These are phyloP conservation scores for Acrobasis consociella DNA, from an alignment of 2,888 invertebrate species.

Conservation along the genomic window DNA sequence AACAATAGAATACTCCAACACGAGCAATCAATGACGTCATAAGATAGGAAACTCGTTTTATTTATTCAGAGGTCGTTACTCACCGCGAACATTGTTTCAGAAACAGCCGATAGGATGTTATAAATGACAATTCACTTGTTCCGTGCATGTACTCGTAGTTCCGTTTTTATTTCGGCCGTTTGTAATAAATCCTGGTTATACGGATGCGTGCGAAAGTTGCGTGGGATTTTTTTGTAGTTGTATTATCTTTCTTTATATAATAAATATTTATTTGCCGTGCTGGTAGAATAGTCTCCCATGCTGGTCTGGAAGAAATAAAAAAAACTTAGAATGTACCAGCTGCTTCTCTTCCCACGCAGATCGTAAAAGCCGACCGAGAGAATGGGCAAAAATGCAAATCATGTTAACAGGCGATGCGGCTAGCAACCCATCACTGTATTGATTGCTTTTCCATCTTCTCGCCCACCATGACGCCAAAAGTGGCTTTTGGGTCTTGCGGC, in stretches of 20 bases:
- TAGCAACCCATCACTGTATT: no score
- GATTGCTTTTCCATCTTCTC: no score
- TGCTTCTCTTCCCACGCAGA: no score
- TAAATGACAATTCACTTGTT: slow-evolving; percentile 52
- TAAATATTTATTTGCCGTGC: no score
- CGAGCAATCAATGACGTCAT: slow-evolving; percentile 8
- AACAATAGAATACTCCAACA: background rate
- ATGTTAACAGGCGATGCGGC: no score
- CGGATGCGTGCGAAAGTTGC: slow-evolving; percentile 8
- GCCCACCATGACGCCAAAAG: no score
- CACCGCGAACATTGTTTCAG: slow-evolving; percentile 48
- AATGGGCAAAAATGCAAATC: no score
- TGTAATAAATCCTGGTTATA: slow-evolving; percentile 39
- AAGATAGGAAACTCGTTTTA: slow-evolving; percentile 18
- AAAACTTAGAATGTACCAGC: no score
- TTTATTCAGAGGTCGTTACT: slow-evolving; percentile 23
- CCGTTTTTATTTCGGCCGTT: slow-evolving; percentile 33
- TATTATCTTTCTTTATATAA: background rate
- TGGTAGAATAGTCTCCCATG: no score
- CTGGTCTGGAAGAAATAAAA: no score
- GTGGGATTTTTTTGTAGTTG: slow-evolving; percentile 10
- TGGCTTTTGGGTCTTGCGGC: no score
- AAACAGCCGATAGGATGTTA: slow-evolving; percentile 53
- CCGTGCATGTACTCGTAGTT: slow-evolving; percentile 15
- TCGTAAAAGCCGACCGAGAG: no score